Base-by-base conservation (phyloP, 1,140 invertebrate species). In the Drosophila varians region DNA sequence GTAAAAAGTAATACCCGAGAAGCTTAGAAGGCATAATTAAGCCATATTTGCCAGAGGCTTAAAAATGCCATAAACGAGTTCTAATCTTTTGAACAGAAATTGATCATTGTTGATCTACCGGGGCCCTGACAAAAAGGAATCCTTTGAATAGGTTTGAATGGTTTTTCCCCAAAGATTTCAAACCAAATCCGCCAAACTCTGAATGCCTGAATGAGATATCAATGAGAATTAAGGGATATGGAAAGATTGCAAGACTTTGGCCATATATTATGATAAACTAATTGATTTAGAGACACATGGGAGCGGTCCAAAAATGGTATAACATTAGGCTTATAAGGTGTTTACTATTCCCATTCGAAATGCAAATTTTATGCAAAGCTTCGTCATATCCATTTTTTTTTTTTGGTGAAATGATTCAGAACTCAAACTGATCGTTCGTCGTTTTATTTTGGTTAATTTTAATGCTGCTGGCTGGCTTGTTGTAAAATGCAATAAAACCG, bases 261-360 rank as follows among this genome's bases (percentile, higher is more conserved):
- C 60, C 64, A 66, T 69, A 73, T 65, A 65, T 65, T 34, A 34
- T 8, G 48, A 51, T 51, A 40, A n/a, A 43, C 70, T 74, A 74
- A 74, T 74, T 74, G 72, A 74, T 74, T 74, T 74, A 86, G 57
- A 86, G 72, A 60, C 80, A 71, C 69, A 78, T 62, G 60, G 74
- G 47, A 78, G 72, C 54, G 62, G 70, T 40, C 42, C 58, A 55
- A 42, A 54, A 49, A 60, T 65, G 46, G 55, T 57, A 73, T 79
- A 80, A 86, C 80, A 84, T 86, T 86, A 86, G 72, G 80, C 82
- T 86, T 86, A 86, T 86, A 84, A 84, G 80, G 80, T 84, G 80
- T 80, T 86, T 80, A 86, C 57, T 57, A 68, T 74, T 45, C 76
- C 18, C 40, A 53, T 34, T 76, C 51, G 4, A 49, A 47, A 80